A percentile compares a stretch with the other conserved stretches of the same genome.
Evolutionary conservation across 2,113 vertebrate species (phyloP).

Genomic region (Arvicanthis niloticus): DNA sequence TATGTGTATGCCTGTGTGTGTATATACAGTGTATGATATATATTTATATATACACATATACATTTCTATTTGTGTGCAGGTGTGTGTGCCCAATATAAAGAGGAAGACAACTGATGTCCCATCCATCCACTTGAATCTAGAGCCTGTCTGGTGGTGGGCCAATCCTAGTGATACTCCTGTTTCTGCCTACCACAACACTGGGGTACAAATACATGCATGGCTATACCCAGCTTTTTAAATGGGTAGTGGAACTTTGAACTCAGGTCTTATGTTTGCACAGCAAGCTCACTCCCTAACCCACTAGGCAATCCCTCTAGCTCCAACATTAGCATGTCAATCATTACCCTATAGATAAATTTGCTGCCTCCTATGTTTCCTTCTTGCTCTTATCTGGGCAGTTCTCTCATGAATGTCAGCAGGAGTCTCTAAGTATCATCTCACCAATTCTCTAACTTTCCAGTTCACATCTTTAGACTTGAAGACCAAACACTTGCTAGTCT

Average conservation of each 20-base stretch:
- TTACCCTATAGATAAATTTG: constrained; percentile 73
- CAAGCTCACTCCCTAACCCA: not conserved
- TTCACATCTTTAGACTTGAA: not conserved
- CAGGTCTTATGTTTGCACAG: not conserved
- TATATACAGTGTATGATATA: not conserved
- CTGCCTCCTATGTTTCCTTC: constrained; percentile 9
- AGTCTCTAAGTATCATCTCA: not conserved
- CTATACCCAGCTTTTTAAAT: not conserved
- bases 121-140: not conserved
- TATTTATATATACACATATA: not conserved
- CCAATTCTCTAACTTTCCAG: not conserved
- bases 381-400: constrained; percentile 26
- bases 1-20: not conserved
- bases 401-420: not conserved
- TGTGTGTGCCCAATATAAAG: not conserved
- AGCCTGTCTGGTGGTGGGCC: not conserved
- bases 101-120: too few species aligned
- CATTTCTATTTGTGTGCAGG: not conserved
- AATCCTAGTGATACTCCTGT: not conserved
- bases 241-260: not conserved
- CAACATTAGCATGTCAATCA: constrained; percentile 67
- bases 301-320: not conserved
- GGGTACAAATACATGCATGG: not conserved
- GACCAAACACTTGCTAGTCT: not conserved
- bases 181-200: not conserved